phyloP scores from a whole-genome alignment of 2,888 invertebrate genomes.

The Listrodromus nycthemerus region DNA sequence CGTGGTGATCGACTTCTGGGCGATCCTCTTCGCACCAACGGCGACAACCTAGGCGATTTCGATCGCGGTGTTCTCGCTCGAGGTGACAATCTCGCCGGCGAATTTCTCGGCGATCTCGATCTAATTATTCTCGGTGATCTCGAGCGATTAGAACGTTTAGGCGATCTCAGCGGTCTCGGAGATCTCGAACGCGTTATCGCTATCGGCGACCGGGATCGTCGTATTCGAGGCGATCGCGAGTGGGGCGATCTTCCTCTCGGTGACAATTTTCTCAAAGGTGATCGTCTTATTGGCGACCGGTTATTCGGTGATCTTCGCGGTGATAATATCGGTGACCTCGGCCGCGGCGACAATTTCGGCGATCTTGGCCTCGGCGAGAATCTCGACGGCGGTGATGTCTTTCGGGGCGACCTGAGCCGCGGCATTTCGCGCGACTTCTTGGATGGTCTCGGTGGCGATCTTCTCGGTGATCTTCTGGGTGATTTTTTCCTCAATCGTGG shows the following conservation, averaged over 20 bases:
- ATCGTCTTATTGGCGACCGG: conserved; percentile 69
- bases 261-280: conserved; percentile 72
- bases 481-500: conserved; percentile 73
- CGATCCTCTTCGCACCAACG: conserved; percentile 48
- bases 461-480: conserved; percentile 66
- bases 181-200: conserved; percentile 69
- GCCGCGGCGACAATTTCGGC: conserved; percentile 73
- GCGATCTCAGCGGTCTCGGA: conserved; percentile 69
- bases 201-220: conserved; percentile 74
- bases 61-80: conserved; percentile 56
- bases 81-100: conserved; percentile 72
- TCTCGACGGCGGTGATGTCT: conserved; percentile 67
- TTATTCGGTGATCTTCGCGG: conserved; percentile 76
- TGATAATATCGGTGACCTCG: conserved; percentile 81
- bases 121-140: conserved; percentile 52
- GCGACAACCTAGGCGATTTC: conserved; percentile 67
- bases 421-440: conserved; percentile 70
- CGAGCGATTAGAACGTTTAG: conserved; percentile 67
- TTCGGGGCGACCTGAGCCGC: conserved; percentile 57
- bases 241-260: conserved; percentile 72
- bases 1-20: conserved; percentile 73
- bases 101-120: conserved; percentile 73
- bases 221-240: conserved; percentile 76
- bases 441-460: conserved; percentile 62
- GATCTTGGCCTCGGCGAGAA: conserved; percentile 78